These are phyloP conservation scores for Danionella dracula DNA, from an alignment of 2,797 vertebrate species.

Conservation along the genomic window DNA sequence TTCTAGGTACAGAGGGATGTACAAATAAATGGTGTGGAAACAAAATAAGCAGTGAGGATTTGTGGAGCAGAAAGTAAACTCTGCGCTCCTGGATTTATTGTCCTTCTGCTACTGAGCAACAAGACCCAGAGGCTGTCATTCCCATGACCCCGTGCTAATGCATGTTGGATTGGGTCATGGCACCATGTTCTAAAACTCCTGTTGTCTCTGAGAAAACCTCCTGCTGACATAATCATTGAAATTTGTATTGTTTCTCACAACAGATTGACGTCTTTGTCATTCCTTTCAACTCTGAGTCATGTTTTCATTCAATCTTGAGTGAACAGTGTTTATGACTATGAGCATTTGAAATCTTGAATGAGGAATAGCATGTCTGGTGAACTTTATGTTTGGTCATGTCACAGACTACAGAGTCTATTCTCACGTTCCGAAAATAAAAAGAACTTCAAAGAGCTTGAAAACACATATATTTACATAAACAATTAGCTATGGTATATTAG, in stretches of 20 bases:
- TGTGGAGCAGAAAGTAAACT: slow-evolving; percentile 41
- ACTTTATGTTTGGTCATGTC: slow-evolving; percentile 1
- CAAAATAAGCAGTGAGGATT: slow-evolving; percentile 54
- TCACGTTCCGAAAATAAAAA: no score
- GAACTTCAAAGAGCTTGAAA: no score
- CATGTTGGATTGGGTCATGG: not conserved
- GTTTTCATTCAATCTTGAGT: slow-evolving; percentile 27
- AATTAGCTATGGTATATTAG: no score
- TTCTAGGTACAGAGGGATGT: slow-evolving; percentile 25
- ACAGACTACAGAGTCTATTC: no score
- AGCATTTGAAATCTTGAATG: slow-evolving; percentile 13
- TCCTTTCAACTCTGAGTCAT: slow-evolving; percentile 13
- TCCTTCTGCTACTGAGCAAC: slow-evolving; percentile 50
- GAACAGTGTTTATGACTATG: not conserved
- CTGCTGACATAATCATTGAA: slow-evolving; percentile 25
- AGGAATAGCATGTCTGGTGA: slow-evolving; percentile 14
- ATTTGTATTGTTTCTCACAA: slow-evolving; percentile 17
- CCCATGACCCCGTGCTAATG: slow-evolving; percentile 57
- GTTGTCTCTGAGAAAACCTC: slow-evolving; percentile 5
- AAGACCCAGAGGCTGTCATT: slow-evolving; percentile 50
- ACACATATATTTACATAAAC: no score
- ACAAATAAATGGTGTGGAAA: slow-evolving; percentile 50
- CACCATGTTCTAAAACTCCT: slow-evolving; percentile 6
- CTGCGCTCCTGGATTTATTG: slow-evolving; percentile 58
- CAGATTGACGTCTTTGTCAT: slow-evolving; percentile 18